These are phyloP conservation scores for Chiroxiphia lanceolata DNA, from an alignment of 2,797 vertebrate species.

Conservation along the genomic window DNA sequence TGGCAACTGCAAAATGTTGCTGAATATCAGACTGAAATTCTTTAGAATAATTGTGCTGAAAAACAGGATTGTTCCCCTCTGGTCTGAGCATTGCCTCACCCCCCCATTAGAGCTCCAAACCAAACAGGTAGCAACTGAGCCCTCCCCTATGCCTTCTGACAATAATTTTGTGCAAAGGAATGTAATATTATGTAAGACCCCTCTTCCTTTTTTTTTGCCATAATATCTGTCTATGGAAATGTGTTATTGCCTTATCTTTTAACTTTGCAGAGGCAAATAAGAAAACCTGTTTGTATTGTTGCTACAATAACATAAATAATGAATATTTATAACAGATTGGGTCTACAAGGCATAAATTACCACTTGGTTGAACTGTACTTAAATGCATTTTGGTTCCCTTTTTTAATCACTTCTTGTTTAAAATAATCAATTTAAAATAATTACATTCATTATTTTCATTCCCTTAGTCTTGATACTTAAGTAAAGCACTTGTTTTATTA, in stretches of 20 bases:
- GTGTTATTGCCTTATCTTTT: not conserved
- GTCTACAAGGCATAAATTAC: not conserved
- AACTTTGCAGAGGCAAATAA: not conserved
- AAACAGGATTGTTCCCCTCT: accelerated
- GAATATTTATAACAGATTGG: not conserved
- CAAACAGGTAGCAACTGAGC: not conserved
- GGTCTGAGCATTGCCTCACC: not conserved
- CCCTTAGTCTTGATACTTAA: not conserved
- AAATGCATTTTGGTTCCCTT: not conserved
- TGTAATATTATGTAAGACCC: not conserved
- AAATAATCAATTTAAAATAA: not conserved
- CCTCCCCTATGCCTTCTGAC: not conserved
- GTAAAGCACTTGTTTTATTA: not conserved
- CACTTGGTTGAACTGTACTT: not conserved
- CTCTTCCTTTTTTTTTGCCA: not conserved
- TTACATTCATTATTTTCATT: not conserved
- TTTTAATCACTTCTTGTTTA: not conserved
- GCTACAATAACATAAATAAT: not conserved
- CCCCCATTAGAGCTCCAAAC: not conserved
- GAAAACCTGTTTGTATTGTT: not conserved
- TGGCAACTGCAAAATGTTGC: not conserved
- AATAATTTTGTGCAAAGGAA: not conserved
- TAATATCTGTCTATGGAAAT: not conserved
- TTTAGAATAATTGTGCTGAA: not conserved
- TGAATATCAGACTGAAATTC: not conserved